Percentiles rank a stretch among this genome's conserved stretches.
Evolutionary conservation across 2,113 vertebrate species (phyloP).

Genomic region (Furnarius figulus): DNA sequence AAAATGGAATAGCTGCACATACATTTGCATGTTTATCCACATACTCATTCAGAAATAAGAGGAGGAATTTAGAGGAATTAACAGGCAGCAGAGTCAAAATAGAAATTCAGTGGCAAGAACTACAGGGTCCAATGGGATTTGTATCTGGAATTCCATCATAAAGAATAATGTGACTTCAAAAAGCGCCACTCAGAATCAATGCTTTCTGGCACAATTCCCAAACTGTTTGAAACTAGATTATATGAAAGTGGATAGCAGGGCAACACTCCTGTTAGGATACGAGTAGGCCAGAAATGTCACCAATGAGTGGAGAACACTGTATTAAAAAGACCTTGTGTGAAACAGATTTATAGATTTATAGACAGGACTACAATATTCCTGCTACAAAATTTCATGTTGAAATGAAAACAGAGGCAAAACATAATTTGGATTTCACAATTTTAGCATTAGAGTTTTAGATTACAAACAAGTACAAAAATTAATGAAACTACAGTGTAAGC

Average conservation of each 20-base stretch:
- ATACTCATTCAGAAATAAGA: not conserved
- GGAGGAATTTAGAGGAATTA: not conserved
- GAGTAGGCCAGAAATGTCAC: not conserved
- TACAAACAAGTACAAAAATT: not conserved
- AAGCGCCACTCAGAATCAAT: not conserved
- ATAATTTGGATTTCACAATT: not conserved
- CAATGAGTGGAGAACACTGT: not conserved
- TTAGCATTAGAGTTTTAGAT: not conserved
- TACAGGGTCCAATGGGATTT: not conserved
- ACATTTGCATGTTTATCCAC: not conserved
- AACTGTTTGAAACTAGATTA: not conserved
- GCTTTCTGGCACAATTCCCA: not conserved
- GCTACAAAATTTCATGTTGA: not conserved
- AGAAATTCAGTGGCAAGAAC: not conserved
- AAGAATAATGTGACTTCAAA: not conserved
- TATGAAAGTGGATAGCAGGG: not conserved
- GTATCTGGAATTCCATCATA: not conserved
- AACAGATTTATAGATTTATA: not conserved
- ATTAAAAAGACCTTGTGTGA: not conserved
- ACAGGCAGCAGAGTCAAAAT: not conserved
- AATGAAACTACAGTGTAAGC: not conserved
- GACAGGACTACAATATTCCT: not conserved
- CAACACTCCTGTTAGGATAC: not conserved
- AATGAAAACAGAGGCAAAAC: not conserved
- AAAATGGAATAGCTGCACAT: not conserved